phyloP scores from a whole-genome alignment of 2,113 vertebrate genomes.

The Myodes glareolus region DNA sequence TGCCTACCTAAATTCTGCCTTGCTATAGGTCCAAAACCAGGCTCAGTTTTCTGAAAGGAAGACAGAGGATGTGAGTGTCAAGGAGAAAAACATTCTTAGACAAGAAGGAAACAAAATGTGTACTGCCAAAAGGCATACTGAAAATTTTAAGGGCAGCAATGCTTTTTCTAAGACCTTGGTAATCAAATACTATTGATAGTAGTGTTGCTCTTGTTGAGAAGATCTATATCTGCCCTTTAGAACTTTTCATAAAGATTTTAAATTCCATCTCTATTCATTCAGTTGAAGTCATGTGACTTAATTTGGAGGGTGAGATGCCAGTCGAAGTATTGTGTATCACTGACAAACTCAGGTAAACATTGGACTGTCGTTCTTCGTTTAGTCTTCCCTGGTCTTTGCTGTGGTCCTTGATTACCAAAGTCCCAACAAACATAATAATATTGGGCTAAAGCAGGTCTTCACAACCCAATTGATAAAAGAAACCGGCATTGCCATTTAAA shows the following conservation, averaged over 20 bases:
- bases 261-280: not conserved
- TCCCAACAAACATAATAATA: not conserved
- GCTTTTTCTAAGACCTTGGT: not conserved
- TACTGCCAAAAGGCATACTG: not conserved
- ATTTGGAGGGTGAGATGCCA: not conserved
- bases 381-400: not conserved
- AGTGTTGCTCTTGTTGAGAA: not conserved
- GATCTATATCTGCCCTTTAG: not conserved
- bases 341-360: not conserved
- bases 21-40: not conserved
- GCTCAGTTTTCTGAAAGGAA: not conserved
- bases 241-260: not conserved
- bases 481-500: not conserved
- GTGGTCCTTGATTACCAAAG: not conserved
- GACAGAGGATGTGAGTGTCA: not conserved
- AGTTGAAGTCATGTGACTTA: not conserved
- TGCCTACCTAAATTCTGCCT: too few relatives aligned
- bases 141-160: not conserved
- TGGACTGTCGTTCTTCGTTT: not conserved
- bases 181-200: not conserved
- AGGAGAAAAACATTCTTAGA: not conserved
- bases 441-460: not conserved
- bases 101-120: not conserved
- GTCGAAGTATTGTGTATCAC: not conserved
- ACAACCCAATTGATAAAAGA: not conserved